These are phyloP conservation scores for Oncorhynchus clarkii DNA, from an alignment of 2,113 vertebrate species.

Conservation along the genomic window DNA sequence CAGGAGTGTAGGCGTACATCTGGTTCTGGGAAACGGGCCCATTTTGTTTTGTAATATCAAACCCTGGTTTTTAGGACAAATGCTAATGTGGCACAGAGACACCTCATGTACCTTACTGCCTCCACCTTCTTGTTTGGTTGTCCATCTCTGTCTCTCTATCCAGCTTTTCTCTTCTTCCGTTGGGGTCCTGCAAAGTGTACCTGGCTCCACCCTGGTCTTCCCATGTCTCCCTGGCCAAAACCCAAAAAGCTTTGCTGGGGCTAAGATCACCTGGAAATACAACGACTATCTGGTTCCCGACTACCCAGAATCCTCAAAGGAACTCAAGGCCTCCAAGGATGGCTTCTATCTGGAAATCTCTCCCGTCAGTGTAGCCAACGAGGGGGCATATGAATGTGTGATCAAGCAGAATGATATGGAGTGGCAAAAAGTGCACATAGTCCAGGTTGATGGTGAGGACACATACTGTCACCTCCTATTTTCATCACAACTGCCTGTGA, in stretches of 20 bases:
- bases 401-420: constrained; percentile 1
- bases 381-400: constrained; percentile 65
- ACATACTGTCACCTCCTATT: background rate
- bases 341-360: constrained; percentile 33
- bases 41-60: no score
- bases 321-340: background rate
- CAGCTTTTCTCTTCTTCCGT: constrained; percentile 15
- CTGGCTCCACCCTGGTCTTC: constrained; percentile 50
- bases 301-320: background rate
- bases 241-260: background rate
- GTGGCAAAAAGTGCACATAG: constrained; percentile 25
- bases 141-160: background rate
- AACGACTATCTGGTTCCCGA: constrained; percentile 37
- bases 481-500: background rate
- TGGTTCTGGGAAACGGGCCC: no score
- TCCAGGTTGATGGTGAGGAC: constrained; percentile 56
- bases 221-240: constrained; percentile 42
- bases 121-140: background rate
- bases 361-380: constrained; percentile 16
- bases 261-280: constrained; percentile 51
- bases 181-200: constrained; percentile 15
- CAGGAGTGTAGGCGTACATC: no score
- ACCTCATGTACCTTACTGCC: background rate
- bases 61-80: no score
- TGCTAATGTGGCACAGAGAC: no score